These are phyloP conservation scores for Drosophila kambysellisi DNA, from an alignment of 2,888 invertebrate genomes.

Conservation along the genomic window DNA sequence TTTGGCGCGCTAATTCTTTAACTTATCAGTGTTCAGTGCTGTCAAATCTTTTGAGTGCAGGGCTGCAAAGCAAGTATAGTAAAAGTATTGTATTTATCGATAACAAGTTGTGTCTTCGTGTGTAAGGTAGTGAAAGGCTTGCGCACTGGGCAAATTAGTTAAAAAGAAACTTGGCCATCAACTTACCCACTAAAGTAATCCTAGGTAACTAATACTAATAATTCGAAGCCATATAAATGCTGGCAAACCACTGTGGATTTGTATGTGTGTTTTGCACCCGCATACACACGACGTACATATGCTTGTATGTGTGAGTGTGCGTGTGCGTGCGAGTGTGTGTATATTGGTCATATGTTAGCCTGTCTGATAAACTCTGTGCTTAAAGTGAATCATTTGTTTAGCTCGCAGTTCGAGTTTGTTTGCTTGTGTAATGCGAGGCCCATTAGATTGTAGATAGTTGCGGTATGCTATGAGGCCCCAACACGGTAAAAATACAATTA, in stretches of 20 bases:
- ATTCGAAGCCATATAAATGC: conserved; percentile 54
- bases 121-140: conserved; percentile 59
- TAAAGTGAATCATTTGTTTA: conserved; percentile 73
- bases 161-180: conserved; percentile 58
- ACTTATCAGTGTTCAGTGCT: conserved; percentile 38
- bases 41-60: conserved; percentile 16
- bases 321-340: conserved; percentile 20
- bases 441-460: conserved; percentile 54
- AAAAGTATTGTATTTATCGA: conserved; percentile 32
- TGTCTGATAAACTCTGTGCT: conserved; percentile 55
- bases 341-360: conserved; percentile 55
- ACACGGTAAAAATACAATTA: conserved; percentile 27
- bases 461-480: conserved; percentile 28
- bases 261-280: conserved; percentile 15
- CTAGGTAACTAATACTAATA: conserved; percentile 60
- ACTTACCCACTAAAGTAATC: conserved; percentile 63
- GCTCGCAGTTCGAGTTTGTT: conserved; percentile 47
- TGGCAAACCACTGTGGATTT: conserved; percentile 15
- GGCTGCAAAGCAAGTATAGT: conserved; percentile 27
- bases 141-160: conserved; percentile 56
- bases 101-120: conserved; percentile 42
- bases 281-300: conserved; percentile 18
- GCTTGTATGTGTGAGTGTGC: conserved; percentile 2
- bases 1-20: conserved; percentile 17
- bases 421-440: conserved; percentile 58